Conservation (phyloP, 1,140 invertebrate species). For the Acromyrmex heyeri region DNA sequence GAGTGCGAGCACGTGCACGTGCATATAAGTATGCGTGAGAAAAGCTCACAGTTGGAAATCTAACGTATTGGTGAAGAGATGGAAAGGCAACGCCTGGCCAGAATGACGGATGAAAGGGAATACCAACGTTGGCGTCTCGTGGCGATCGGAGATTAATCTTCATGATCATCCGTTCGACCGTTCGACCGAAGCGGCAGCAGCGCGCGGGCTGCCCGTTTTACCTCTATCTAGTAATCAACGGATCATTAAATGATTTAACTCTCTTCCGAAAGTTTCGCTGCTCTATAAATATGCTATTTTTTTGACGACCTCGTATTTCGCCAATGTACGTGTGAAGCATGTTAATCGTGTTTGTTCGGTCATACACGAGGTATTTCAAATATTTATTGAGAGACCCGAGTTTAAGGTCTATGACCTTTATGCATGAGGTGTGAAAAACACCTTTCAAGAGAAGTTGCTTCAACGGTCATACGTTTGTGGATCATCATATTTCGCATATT, state of each 20-base stretch:
- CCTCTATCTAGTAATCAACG: slow-evolving; percentile 16
- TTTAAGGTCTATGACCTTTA: not conserved
- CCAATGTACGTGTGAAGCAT: not conserved
- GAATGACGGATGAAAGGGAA: slow-evolving; percentile 69
- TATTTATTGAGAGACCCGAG: not conserved
- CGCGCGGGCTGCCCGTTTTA: slow-evolving; percentile 35
- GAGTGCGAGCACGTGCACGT: slow-evolving; percentile 61
- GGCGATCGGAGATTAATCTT: slow-evolving; percentile 70
- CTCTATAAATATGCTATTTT: not conserved
- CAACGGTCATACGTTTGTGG: not conserved
- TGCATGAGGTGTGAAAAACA: slow-evolving; percentile 37
- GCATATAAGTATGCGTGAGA: slow-evolving; percentile 63
- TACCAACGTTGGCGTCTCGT: slow-evolving; percentile 51
- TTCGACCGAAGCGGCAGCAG: slow-evolving; percentile 18
- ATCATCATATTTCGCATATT: not conserved
- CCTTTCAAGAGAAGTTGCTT: not conserved
- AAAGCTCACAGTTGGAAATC: slow-evolving; percentile 53
- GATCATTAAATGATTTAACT: slow-evolving; percentile 45
- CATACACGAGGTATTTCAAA: not conserved
- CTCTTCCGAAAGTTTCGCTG: not conserved
- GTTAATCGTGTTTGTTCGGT: slow-evolving; percentile 9
- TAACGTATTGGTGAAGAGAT: slow-evolving; percentile 43
- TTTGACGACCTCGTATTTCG: not conserved
- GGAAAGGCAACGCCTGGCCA: slow-evolving; percentile 40
- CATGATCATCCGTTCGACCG: slow-evolving; percentile 62